These are phyloP conservation scores for Thelaira solivaga DNA, from an alignment of 2,888 invertebrate species.

Conservation along the genomic window DNA sequence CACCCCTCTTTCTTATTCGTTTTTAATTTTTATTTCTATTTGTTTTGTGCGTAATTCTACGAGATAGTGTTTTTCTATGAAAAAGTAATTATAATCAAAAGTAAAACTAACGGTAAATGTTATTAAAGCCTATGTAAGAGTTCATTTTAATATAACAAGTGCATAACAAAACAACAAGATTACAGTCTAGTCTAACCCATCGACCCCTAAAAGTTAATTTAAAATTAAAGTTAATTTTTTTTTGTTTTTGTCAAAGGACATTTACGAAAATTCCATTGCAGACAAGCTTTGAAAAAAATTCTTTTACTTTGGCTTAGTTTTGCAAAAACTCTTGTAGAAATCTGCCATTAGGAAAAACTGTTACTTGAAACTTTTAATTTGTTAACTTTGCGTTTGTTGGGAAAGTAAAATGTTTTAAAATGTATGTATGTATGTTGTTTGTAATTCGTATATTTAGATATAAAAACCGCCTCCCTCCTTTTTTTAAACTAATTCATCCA, in stretches of 20 bases:
- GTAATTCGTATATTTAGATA: not conserved
- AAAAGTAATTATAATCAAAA: conserved; percentile 45
- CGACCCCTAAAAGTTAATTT: too few relatives aligned
- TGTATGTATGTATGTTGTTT: not conserved
- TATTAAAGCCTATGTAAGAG: not conserved
- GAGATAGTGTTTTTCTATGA: not conserved
- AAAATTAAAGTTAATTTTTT: too few relatives aligned
- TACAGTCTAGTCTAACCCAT: too few relatives aligned
- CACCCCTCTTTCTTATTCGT: not conserved
- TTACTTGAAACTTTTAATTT: too few relatives aligned
- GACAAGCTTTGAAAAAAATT: too few relatives aligned
- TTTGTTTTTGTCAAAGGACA: too few relatives aligned
- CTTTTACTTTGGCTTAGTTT: too few relatives aligned
- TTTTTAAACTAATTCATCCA: conserved; percentile 24
- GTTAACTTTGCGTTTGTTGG: too few relatives aligned
- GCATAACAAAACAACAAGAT: not conserved
- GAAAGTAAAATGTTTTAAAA: too few relatives aligned
- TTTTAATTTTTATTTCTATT: not conserved
- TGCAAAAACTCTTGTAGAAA: too few relatives aligned
- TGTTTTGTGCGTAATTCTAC: not conserved
- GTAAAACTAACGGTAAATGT: conserved; percentile 49
- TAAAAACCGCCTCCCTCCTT: not conserved
- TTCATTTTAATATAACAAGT: not conserved
- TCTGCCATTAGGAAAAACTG: too few relatives aligned
- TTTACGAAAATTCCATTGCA: too few relatives aligned